Evolutionary conservation across 2,797 vertebrate genomes (phyloP).

Genomic region (Hemitrygon akajei): DNA sequence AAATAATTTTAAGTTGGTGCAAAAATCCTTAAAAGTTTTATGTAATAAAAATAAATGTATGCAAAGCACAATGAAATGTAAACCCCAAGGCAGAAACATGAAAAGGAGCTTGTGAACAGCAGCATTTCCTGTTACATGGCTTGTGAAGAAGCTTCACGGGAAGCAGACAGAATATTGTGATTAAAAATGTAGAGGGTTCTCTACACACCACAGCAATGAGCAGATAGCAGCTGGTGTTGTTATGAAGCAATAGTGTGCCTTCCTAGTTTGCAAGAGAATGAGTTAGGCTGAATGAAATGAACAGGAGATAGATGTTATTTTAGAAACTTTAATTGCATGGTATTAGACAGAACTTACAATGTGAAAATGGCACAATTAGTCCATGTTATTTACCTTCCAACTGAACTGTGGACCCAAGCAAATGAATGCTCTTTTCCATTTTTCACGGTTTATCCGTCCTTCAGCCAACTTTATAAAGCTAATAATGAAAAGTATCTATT

Average conservation of each 20-base stretch:
- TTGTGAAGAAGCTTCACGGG: not conserved
- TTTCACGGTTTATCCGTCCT: not conserved
- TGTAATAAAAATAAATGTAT: not conserved
- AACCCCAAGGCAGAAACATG: not conserved
- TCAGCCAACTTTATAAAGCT: not conserved
- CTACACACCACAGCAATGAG: not conserved
- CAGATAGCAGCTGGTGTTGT: not conserved
- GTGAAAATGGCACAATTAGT: not conserved
- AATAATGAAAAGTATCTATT: not conserved
- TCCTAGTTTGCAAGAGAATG: not conserved
- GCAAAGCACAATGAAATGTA: not conserved
- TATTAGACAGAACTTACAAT: not conserved
- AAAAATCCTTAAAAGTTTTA: not conserved
- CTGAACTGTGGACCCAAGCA: not conserved
- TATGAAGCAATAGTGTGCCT: not conserved
- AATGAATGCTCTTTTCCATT: not conserved
- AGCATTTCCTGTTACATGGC: not conserved
- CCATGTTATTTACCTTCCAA: not conserved
- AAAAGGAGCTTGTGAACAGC: not conserved
- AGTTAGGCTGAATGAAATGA: not conserved
- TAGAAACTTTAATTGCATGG: not conserved
- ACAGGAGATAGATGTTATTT: not conserved
- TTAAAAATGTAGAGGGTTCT: not conserved
- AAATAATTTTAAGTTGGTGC: not conserved
- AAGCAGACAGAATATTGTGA: not conserved